Base-by-base conservation (phyloP, 2,797 vertebrate species). In the Phoxinus dragarum region DNA sequence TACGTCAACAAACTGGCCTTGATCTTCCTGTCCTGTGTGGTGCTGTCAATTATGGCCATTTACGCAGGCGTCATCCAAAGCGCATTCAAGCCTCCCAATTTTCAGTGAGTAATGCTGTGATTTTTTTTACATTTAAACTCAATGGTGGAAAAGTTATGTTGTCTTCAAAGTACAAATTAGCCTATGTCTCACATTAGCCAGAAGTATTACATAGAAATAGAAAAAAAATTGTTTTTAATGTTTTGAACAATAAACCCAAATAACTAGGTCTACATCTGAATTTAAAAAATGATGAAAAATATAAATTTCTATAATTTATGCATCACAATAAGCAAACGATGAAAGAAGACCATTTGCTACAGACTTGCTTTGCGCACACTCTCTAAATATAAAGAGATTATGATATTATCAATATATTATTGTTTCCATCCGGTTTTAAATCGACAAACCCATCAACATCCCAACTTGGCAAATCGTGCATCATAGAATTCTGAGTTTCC, bases 1-100 rank as follows among this genome's bases (percentile, higher is more conserved):
- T 99, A 99, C 19, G 98, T 99, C 83, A 99, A 99, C 94, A 99
- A 99, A 91, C 94, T 99, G 92, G 95, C 98, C 0, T 92, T 99
- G 86, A 97, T 99, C 84, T 99, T 99, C 93, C 94, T 99, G 88
- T 94, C 98, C 87, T 99, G 98, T 19, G 98, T 99, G 76, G 94
- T 98, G 90, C 96, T 99, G 49, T 99, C 98, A 42, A 98, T 99
- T 90, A 90, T 99, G 90, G 97, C 98, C 84, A 97, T 98, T 82
- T 99, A 99, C 1, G 98, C 97, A 1, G 98, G 98, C 16, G 97
- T 96, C 89, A 95, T 99, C 93, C 98, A 97, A 91, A 95, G 96
- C 0, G 80, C 93, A 90, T 96, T 98, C 21, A 94, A 94, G 38
- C 96, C 96, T 0, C 96, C 97, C 0, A 91, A 96, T 52, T 93